Conservation (phyloP, 1,140 invertebrate species). For the Leptopilina boulardi region DNA sequence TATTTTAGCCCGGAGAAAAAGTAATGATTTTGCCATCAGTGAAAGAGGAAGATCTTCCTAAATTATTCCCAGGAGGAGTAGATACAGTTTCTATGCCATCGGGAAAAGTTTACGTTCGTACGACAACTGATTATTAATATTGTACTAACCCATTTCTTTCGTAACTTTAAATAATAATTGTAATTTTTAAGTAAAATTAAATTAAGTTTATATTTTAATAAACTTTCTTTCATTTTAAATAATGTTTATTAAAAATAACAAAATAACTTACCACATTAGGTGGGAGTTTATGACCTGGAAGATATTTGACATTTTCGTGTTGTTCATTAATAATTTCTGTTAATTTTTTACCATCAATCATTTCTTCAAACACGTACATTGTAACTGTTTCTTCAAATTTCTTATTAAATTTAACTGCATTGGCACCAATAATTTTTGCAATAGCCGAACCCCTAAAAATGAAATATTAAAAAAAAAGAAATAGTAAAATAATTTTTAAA, state of each 20-base stretch:
- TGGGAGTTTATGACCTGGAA: constrained; percentile 84
- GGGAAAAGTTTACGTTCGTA: constrained; percentile 86
- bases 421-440: constrained; percentile 86
- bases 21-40: constrained; percentile 90
- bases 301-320: constrained; percentile 89
- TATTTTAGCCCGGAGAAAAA: constrained; percentile 81
- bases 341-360: constrained; percentile 83
- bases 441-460: constrained; percentile 86
- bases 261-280: constrained; percentile 76
- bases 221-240: neutral
- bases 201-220: constrained; percentile 8
- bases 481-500: neutral
- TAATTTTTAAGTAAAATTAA: neutral
- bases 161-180: neutral
- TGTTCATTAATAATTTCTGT: constrained; percentile 87
- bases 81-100: constrained; percentile 85
- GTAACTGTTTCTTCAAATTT: constrained; percentile 81
- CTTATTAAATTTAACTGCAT: constrained; percentile 78
- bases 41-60: constrained; percentile 82
- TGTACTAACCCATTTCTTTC: neutral
- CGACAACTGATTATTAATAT: constrained; percentile 82
- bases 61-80: constrained; percentile 85
- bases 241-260: neutral
- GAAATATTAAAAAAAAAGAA: constrained; percentile 1
- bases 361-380: constrained; percentile 89